Base-by-base conservation (phyloP, 2,888 invertebrate genomes). In the Drosophila limbata region DNA sequence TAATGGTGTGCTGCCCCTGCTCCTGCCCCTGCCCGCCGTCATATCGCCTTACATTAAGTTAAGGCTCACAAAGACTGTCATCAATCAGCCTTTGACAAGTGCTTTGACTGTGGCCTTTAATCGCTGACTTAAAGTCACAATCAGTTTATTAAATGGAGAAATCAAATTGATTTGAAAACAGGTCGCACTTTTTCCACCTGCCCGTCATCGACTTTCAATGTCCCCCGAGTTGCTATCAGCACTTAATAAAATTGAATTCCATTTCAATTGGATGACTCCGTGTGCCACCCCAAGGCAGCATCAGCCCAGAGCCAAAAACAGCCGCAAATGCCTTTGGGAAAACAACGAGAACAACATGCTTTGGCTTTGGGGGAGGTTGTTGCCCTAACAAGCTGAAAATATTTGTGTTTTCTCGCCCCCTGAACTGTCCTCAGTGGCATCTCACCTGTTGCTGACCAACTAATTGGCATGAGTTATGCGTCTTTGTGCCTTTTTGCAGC, bases 181-280 rank as follows among this genome's bases (percentile, higher is more conserved):
- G 59, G 5, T 37, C 35, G 2, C 35, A 33, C 55, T 68, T 56
- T 25, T 5, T 39, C 48, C 63, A 83, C 81, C 84, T 78, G 62
- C 51, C 45, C 11, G 19, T 13, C 72, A 69, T 66, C 59, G 55
- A 51, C 66, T 69, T 56, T 61, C 70, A 76, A 79, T 76, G 73
- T 65, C 40, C 31, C 48, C 40, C 28, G 25, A 50, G 62, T 21
- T 48, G 82, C 83, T 76, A 85, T 86, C 84, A 73, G 85, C 91
- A 91, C 91, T 91, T 90, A 91, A 91, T 91, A 85, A 91, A 91
- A 91, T 91, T 91, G 91, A 91, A 89, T 89, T 89, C 81, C 83
- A 89, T 88, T 85, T 89, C 89, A 84, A 89, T 84, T 85, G 84
- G 79, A 87, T 79, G 82, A 75, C 77, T 81, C 73, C 79, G 13